Evolutionary conservation across 1,140 invertebrate species (phyloP), one percentile per base, ranked within the genome.

Genomic region (Camponotus floridanus): DNA sequence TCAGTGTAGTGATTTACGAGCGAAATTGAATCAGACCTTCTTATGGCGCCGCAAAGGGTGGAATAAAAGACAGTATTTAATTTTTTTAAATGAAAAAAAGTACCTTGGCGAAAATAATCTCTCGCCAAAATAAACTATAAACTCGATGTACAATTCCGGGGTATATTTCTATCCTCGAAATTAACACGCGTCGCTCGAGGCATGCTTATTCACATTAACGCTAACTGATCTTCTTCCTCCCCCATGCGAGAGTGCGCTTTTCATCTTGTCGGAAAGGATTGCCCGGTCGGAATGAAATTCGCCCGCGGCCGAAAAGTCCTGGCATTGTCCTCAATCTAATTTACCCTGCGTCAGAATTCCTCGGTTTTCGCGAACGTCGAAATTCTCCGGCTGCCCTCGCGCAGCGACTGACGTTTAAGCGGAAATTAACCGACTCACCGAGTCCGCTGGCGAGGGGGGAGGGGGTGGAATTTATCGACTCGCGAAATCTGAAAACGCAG

Each of bases 311-410:
- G 36, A n/a, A 74, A 83, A 83, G 68, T 83, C 79, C 61, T 68
- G 39, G 68, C 79, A 81, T 81, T 83, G 79, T 73, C 79, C 68
- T 74, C 79, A 48, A 83, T 83, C 55, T 83, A 83, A 83, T 83
- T 83, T 74, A 45, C 79, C 68, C 48, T 45, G 67, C 42, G 42
- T 83, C 79, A 83, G 68, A 61, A 83, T 83, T 83, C 79, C 79
- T 83, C 79, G 79, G 79, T 81, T 81, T 81, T 73, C 79, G 36
- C 55, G 42, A 74, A 73, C 48, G 79, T 83, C 68, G 68, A 83
- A 81, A 81, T 81, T 83, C 68, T 73, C 64, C 67, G 8, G 26
- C 36, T 67, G 45, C 15, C 78, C 76, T 5, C 74, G 73, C 18
- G 73, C 18, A 26, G n/a, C n/a, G 73, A 85, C 59, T 78, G 70